Percentiles rank a stretch among this genome's conserved stretches.
Conservation (phyloP, 2,888 invertebrate species). For the Adela reaumurella region DNA sequence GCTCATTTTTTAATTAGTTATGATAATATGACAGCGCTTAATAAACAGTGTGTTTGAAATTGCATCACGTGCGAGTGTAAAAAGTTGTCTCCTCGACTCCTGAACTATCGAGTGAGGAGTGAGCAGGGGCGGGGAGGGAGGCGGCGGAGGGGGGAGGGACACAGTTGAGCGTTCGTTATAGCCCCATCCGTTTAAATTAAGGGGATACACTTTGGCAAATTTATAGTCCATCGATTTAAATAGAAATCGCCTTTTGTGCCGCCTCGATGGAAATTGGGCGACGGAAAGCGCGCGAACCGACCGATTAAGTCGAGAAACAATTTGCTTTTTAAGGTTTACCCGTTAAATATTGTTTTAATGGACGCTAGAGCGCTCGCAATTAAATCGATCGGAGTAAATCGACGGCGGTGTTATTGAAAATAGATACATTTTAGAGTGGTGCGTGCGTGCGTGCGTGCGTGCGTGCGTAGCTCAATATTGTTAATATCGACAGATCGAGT, state of each 20-base stretch:
- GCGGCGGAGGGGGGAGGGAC: neutral
- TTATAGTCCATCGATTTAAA: neutral
- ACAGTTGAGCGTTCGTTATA: neutral
- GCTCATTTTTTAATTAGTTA: no score
- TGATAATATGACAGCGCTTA: no score
- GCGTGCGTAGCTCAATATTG: no score
- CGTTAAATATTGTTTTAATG: neutral
- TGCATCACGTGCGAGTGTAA: no score
- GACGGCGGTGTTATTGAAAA: no score
- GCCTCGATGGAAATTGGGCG: neutral
- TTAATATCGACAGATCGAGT: no score
- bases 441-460: no score
- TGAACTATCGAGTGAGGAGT: neutral
- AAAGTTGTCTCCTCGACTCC: no score
- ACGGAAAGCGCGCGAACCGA: neutral
- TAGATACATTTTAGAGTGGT: no score
- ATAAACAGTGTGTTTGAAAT: no score
- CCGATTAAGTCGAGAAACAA: neutral
- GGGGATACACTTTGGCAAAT: neutral
- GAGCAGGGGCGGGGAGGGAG: neutral
- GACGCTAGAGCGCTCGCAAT: neutral
- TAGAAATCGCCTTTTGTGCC: neutral
- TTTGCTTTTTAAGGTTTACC: neutral
- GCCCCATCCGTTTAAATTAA: neutral
- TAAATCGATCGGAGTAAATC: no score